Percentiles rank a stretch among this genome's conserved stretches.
phyloP scores from a whole-genome alignment of 2,888 invertebrate genomes.

The Morinoia aosen region DNA sequence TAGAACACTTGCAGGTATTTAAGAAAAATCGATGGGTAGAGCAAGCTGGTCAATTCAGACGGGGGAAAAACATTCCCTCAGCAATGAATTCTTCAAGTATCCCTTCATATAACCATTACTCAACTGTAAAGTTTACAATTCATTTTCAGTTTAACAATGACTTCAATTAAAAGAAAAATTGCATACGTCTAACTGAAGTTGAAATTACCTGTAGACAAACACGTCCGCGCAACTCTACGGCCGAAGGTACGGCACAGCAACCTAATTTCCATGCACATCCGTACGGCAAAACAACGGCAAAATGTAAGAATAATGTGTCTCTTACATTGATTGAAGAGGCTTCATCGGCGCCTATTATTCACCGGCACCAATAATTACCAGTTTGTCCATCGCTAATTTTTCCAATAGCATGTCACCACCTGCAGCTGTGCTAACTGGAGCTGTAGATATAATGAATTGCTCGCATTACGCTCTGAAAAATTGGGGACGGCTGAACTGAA shows the following conservation, averaged over 20 bases:
- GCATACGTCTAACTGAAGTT: not conserved
- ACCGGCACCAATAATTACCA: constrained; percentile 38
- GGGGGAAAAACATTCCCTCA: not conserved
- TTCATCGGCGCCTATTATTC: constrained; percentile 5
- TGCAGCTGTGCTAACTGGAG: constrained; percentile 39
- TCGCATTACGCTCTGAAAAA: constrained; percentile 30
- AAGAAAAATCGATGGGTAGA: too few relatives aligned
- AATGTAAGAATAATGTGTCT: not conserved
- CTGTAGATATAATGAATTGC: constrained; percentile 44
- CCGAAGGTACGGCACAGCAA: not conserved
- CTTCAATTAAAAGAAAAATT: not conserved
- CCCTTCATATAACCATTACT: not conserved
- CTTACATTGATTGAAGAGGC: constrained; percentile 20
- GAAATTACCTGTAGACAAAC: not conserved
- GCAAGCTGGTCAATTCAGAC: not conserved
- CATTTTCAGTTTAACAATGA: not conserved
- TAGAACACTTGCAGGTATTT: too few relatives aligned
- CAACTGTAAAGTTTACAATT: not conserved
- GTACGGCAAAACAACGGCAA: not conserved
- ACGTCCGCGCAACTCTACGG: not conserved
- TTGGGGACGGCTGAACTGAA: not conserved
- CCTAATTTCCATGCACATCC: not conserved
- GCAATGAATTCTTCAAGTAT: not conserved
- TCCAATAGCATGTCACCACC: constrained; percentile 29
- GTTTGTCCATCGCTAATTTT: constrained; percentile 43